Conservation (phyloP, 2,888 invertebrate species). For the Acleris literana region DNA sequence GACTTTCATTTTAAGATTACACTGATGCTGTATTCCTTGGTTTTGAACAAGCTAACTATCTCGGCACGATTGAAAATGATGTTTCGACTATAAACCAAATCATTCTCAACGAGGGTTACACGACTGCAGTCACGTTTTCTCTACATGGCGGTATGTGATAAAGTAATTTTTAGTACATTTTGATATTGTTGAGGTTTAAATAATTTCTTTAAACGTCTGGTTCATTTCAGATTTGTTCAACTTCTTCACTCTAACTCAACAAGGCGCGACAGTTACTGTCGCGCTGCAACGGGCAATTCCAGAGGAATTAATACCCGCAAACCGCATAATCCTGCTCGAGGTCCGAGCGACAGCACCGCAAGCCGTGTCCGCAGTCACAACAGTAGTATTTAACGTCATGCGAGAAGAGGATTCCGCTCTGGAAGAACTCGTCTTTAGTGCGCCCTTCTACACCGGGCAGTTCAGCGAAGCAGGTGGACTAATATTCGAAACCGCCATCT, state of each 20-base stretch:
- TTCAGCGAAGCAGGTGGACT: conserved; percentile 41
- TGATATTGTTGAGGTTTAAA: background rate
- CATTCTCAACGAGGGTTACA: conserved; percentile 37
- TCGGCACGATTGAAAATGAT: conserved; percentile 38
- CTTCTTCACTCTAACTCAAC: conserved; percentile 37
- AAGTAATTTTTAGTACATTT: background rate
- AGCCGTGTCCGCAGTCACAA: conserved; percentile 45
- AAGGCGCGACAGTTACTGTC: conserved; percentile 38
- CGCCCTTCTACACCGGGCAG: conserved; percentile 47
- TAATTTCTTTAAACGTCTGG: background rate
- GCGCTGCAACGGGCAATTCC: conserved; percentile 42
- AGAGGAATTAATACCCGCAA: conserved; percentile 44
- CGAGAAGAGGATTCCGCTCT: conserved; percentile 17
- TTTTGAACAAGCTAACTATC: conserved; percentile 41
- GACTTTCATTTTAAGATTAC: conserved; percentile 29
- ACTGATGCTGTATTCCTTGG: conserved; percentile 36
- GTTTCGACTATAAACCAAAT: conserved; percentile 32
- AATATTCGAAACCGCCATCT: conserved; percentile 39
- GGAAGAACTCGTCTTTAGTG: conserved; percentile 40
- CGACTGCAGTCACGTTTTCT: conserved; percentile 31
- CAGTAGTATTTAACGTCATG: conserved; percentile 45
- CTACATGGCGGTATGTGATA: conserved; percentile 38
- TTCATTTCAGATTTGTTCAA: conserved; percentile 41
- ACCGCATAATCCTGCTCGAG: conserved; percentile 45
- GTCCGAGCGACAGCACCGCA: conserved; percentile 46